Evolutionary conservation across 2,888 invertebrate species (phyloP), one percentile per base, ranked within the genome.

Genomic region (Conops quadrifasciatus): DNA sequence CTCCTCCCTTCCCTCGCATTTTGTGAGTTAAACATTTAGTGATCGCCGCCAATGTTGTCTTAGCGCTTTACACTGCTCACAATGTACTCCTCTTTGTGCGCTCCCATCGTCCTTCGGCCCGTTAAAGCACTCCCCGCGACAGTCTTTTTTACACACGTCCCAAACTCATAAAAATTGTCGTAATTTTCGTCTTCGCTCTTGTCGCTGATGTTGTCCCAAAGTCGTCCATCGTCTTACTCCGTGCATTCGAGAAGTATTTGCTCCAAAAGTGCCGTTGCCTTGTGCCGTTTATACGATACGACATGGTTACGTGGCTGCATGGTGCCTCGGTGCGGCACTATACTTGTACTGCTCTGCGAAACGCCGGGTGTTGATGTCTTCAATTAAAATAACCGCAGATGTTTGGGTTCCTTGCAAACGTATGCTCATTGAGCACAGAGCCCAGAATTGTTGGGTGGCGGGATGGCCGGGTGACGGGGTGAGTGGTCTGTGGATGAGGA

Each of bases 341-440:
- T 7, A 26, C 36, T 24, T 43, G 13, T 56, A 43, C 67, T 45
- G 19, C 26, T 51, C 45, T 21, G 30, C 5, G 21, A 36, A 68
- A 68, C 49, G 28, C 75, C 74, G 76, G 77, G 78, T 77, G 75
- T 83, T 83, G 83, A 83, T 83, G 83, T 82, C 81, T 83, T 83
- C 83, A 83, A 83, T 83, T 83, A 83, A 82, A 77, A 78, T 74
- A 81, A 78, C 79, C 80, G 78, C 78, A 80, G 80, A 80, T 77
- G 79, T 66, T 69, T 28, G 59, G 67, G 53, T 65, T 26, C 67
- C 58, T 28, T 19, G 45, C 11, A 63, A 24, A 13, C 45, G 3
- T 36, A 2, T 9, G 63, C 63, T 19, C 49, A 49, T 15, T 19
- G 19, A 19, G n/a, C 49, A 15, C 4, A 19, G 11, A 49, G n/a